Evolutionary conservation across 2,888 invertebrate genomes (phyloP), one percentile per base, ranked within the genome.

Genomic region (Catocala sponsa): DNA sequence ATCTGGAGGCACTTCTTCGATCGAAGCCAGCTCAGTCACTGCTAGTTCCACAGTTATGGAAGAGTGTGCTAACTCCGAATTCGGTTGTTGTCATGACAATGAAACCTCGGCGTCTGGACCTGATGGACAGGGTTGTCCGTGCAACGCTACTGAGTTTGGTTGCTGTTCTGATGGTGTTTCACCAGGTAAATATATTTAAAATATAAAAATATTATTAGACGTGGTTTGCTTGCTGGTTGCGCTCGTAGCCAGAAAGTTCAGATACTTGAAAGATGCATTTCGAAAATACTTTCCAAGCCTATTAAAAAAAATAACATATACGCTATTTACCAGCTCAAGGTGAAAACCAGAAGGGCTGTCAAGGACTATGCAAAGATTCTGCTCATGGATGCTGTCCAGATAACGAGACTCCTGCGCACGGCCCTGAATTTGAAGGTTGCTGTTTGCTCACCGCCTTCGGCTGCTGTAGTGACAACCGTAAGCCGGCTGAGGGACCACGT

Each of bases 391-490:
- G 99, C 85, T 99, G 99, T 81, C 95, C 96, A 1, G 99, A 99
- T 84, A 96, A 96, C 2, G 90, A 95, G 76, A 98, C 98, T 0
- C 96, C 98, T 0, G 98, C 99, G 1, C 98, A 98, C 80, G 99
- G 99, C 2, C 96, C 96, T 0, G 96, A 96, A 74, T 91, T 95
- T 48, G 97, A 98, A 87, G 99, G 98, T 0, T 98, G 98, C 83
- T 98, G 98, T 79, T 88, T 98, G 52, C 95, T 95, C 33, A 94
- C 96, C 2, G 91, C 95, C 4, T 97, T 95, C 84, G 98, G 98
- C n/a, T 99, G 99, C 89, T 99, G 99, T 79, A 97, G 97, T 0
- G 99, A 99, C 83, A 97, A 98, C 82, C 96, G 97, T 77, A 95
- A 96, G 48, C 95, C 97, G 1, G 98, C 99, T 5, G 95, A 96